Evolutionary conservation across 2,797 vertebrate species (phyloP), one percentile per base, ranked within the genome.

Genomic region (Sebastes vulpes): DNA sequence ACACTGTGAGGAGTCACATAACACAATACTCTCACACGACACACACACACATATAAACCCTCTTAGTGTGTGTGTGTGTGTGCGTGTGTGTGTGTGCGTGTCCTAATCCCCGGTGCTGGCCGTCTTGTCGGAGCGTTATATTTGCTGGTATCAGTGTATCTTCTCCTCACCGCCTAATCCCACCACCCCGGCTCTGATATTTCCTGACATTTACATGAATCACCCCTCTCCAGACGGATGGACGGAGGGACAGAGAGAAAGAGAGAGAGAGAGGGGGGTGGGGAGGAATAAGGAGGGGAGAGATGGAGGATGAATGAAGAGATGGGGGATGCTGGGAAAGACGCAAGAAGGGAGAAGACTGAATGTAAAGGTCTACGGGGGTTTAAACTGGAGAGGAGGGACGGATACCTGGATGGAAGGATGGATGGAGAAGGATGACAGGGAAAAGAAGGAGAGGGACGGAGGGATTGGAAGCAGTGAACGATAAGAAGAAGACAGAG

Each of bases 121-220:
- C 81, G 58, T 86, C 81, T 73, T 88, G 87, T 90, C 67, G 8
- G 35, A 64, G 81, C 38, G 63, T 88, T 89, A 84, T 89, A 93
- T 91, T 91, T 88, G 82, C 90, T 81, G 85, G 76, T 89, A 90
- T 92, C 87, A 85, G 61, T 86, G 89, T 83, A 89, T 91, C 90
- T 89, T 79, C 75, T 83, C 56, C 67, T 83, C 67, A 58, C 63
- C 8, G 11, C 58, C 85, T 94, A 94, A 95, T 92, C 93, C 91
- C 88, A 65, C 66, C 66, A 88, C 82, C 83, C 79, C 66, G 14
- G 25, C 87, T 92, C 76, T 94, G 91, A 94, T 92, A 93, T 93
- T 94, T 90, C 80, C 74, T 95, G 94, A 94, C 94, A 95, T 95
- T 95, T 94, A 92, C 91, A 92, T 92, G 89, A 92, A 92, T 89